Conservation (phyloP, 2,888 invertebrate species). For the Empis livida region DNA sequence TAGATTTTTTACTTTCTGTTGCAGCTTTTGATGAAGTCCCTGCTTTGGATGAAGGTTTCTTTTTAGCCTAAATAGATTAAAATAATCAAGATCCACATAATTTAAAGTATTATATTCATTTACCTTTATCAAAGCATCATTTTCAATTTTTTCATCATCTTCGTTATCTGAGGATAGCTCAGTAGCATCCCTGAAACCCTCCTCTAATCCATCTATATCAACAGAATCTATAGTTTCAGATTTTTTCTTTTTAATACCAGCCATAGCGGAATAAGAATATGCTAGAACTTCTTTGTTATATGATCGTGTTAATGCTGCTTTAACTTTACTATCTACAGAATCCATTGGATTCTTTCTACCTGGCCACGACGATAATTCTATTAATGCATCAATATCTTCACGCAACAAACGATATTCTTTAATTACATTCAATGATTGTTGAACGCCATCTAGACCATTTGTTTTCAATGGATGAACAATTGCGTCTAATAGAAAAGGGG, state of each 20-base stretch:
- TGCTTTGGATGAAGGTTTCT: slow-evolving; percentile 17
- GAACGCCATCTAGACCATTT: slow-evolving; percentile 57
- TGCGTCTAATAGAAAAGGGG: slow-evolving; percentile 59
- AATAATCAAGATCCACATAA: background rate
- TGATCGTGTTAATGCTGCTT: slow-evolving; percentile 83
- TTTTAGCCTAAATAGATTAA: slow-evolving; percentile 19
- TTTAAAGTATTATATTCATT: background rate
- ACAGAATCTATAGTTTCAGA: slow-evolving; percentile 34
- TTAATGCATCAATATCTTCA: slow-evolving; percentile 83
- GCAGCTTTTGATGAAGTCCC: slow-evolving; percentile 15
- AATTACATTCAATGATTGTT: slow-evolving; percentile 56
- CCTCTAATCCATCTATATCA: slow-evolving; percentile 34
- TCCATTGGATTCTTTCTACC: slow-evolving; percentile 62
- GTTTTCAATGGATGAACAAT: slow-evolving; percentile 65
- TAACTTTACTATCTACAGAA: slow-evolving; percentile 67
- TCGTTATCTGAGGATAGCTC: slow-evolving; percentile 34
- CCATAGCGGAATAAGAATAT: slow-evolving; percentile 61
- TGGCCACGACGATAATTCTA: slow-evolving; percentile 79
- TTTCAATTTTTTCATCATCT: slow-evolving; percentile 47
- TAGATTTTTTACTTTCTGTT: slow-evolving; percentile 13
- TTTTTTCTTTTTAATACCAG: slow-evolving; percentile 48
- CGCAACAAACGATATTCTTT: slow-evolving; percentile 73
- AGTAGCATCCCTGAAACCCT: slow-evolving; percentile 27
- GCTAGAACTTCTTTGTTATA: slow-evolving; percentile 76
- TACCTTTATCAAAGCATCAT: slow-evolving; percentile 64